Conservation (phyloP, 2,888 invertebrate genomes). For the Watsonalla cultraria region DNA sequence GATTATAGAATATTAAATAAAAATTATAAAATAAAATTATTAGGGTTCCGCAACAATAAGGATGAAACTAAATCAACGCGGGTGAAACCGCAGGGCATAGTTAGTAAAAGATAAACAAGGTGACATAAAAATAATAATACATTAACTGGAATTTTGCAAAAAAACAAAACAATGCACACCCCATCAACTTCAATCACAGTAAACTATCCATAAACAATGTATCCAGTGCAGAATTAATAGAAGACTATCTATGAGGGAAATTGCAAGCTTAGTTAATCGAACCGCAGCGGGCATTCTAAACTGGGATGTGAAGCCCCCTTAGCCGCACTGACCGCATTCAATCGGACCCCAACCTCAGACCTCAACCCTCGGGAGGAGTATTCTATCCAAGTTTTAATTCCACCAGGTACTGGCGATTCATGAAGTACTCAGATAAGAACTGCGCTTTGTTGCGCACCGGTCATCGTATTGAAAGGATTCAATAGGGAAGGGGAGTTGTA, state of each 20-base stretch:
- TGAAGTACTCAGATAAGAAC: constrained; percentile 51
- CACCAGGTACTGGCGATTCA: constrained; percentile 46
- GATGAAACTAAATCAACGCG: no score
- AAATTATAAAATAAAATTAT: no score
- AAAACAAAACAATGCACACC: no score
- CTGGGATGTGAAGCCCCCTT: constrained; percentile 33
- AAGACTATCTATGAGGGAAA: constrained; percentile 11
- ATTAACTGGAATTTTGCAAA: no score
- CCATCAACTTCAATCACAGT: no score
- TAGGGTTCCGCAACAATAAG: no score
- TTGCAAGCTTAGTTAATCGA: constrained; percentile 45
- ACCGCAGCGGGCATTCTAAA: constrained; percentile 36
- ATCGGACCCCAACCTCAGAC: constrained; percentile 58
- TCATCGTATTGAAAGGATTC: constrained; percentile 1
- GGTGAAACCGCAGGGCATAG: no score
- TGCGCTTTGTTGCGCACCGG: constrained; percentile 22
- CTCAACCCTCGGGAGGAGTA: constrained; percentile 49
- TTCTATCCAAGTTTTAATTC: constrained; percentile 54
- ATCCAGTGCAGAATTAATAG: not conserved
- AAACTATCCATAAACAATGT: no score
- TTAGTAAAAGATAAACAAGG: no score
- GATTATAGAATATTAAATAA: no score
- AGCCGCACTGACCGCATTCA: constrained; percentile 61
- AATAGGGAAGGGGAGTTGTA: not conserved
- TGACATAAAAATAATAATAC: no score